Conservation (phyloP, 2,797 vertebrate species). For the Pogonophryne albipinna region DNA sequence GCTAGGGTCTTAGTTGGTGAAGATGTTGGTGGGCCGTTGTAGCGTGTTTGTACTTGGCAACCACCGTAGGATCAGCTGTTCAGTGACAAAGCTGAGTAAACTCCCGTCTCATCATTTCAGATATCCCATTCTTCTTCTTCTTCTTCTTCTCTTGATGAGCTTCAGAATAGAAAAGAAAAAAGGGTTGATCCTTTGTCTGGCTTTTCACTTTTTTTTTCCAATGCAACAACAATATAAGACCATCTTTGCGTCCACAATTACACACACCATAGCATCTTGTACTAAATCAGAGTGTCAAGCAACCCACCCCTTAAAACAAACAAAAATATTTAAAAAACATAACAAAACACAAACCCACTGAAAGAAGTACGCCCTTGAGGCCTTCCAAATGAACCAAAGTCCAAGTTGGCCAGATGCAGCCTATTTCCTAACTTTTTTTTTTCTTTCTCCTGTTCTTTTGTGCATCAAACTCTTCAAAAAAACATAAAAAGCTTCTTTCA, state of each 20-base stretch:
- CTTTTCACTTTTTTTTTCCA: background rate
- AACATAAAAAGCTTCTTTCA: slow-evolving; percentile 77
- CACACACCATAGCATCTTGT: background rate
- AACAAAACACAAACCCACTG: slow-evolving; percentile 44
- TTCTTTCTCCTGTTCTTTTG: slow-evolving; percentile 53
- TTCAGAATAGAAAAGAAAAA: background rate
- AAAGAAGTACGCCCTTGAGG: slow-evolving; percentile 51
- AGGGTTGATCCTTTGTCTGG: too few relatives aligned
- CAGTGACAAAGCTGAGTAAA: slow-evolving; percentile 6
- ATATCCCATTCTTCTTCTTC: slow-evolving; percentile 13
- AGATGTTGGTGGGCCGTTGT: too few relatives aligned
- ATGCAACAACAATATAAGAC: background rate
- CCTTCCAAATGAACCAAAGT: slow-evolving; percentile 68
- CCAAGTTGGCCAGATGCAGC: slow-evolving; percentile 69
- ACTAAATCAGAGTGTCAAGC: slow-evolving; percentile 41
- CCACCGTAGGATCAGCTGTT: background rate
- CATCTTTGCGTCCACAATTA: background rate
- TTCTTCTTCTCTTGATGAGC: slow-evolving; percentile 3
- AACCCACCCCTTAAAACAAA: slow-evolving; percentile 9
- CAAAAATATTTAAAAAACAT: slow-evolving; percentile 1
- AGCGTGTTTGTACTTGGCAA: too few relatives aligned
- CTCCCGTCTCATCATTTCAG: slow-evolving; percentile 16
- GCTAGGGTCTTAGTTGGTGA: too few relatives aligned
- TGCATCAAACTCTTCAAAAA: slow-evolving; percentile 76
- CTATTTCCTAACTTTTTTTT: slow-evolving; percentile 59